Evolutionary conservation across 2,888 invertebrate genomes (phyloP).

Genomic region (Coecobrya sp.): DNA sequence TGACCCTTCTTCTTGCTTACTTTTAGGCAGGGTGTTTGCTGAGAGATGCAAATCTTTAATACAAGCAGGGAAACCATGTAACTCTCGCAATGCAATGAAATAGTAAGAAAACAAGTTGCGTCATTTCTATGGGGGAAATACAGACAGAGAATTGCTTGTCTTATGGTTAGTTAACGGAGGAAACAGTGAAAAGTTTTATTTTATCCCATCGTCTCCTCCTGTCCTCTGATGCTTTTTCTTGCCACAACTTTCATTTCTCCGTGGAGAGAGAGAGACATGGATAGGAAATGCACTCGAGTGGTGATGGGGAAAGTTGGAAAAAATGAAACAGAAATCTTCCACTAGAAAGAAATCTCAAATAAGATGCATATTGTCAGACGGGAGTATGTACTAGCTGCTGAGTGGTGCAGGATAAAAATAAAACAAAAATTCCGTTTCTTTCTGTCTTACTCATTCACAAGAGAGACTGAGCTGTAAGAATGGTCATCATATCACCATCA

Average conservation of each 20-base stretch:
- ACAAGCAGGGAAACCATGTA: background rate
- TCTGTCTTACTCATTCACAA: background rate
- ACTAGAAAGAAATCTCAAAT: slow-evolving; percentile 7
- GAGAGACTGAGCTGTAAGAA: background rate
- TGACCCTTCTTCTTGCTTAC: background rate
- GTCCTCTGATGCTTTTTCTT: background rate
- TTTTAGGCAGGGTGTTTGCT: background rate
- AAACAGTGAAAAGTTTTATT: slow-evolving; percentile 23
- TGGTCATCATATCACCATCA: slow-evolving; percentile 32
- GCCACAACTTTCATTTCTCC: slow-evolving; percentile 22
- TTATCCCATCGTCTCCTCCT: slow-evolving; percentile 15
- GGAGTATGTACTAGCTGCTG: background rate
- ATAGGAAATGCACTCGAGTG: too few relatives aligned
- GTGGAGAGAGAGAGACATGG: background rate
- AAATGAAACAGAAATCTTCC: background rate
- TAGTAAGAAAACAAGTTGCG: background rate
- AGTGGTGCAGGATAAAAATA: background rate
- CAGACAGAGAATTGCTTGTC: background rate
- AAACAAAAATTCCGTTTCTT: background rate
- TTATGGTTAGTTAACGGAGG: background rate
- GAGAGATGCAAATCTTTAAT: slow-evolving; percentile 28
- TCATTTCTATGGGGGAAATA: background rate
- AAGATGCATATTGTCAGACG: background rate
- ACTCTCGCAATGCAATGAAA: background rate
- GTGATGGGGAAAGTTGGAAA: background rate